Evolutionary conservation across 2,797 vertebrate genomes (phyloP).

Genomic region (Catostomus latipinnis): DNA sequence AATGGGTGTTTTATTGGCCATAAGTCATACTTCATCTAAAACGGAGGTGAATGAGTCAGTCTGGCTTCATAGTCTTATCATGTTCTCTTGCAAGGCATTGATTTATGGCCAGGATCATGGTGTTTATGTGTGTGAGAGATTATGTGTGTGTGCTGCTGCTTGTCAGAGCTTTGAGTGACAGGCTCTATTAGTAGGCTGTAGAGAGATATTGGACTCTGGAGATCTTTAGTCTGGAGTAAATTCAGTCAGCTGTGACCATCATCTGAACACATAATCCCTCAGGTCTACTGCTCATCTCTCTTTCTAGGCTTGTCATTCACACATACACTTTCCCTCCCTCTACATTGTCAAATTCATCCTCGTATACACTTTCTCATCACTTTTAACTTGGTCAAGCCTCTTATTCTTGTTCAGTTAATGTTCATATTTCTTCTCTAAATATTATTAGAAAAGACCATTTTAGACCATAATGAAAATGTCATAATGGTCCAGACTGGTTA

Average conservation of each 20-base stretch:
- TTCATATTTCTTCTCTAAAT: too few relatives aligned
- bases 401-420: too few relatives aligned
- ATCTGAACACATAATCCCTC: constrained; percentile 25
- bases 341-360: neutral
- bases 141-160: constrained; percentile 15
- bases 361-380: neutral
- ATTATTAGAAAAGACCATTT: too few relatives aligned
- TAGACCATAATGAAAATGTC: too few relatives aligned
- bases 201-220: constrained; percentile 38
- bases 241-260: constrained; percentile 37
- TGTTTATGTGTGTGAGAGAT: neutral
- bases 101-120: constrained; percentile 31
- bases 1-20: neutral
- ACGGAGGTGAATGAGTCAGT: constrained; percentile 26
- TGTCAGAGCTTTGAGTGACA: constrained; percentile 41
- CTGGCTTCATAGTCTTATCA: constrained; percentile 28
- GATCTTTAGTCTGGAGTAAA: constrained; percentile 40
- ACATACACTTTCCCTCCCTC: neutral
- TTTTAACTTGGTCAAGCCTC: neutral
- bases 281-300: constrained; percentile 24
- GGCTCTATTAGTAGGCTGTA: constrained; percentile 43
- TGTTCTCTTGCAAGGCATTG: constrained; percentile 15
- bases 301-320: neutral
- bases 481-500: too few relatives aligned
- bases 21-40: constrained; percentile 24